Percentiles rank a stretch among this genome's conserved stretches.
Conservation (phyloP, 2,113 vertebrate genomes). For the Cyphomyrus plagiostoma region DNA sequence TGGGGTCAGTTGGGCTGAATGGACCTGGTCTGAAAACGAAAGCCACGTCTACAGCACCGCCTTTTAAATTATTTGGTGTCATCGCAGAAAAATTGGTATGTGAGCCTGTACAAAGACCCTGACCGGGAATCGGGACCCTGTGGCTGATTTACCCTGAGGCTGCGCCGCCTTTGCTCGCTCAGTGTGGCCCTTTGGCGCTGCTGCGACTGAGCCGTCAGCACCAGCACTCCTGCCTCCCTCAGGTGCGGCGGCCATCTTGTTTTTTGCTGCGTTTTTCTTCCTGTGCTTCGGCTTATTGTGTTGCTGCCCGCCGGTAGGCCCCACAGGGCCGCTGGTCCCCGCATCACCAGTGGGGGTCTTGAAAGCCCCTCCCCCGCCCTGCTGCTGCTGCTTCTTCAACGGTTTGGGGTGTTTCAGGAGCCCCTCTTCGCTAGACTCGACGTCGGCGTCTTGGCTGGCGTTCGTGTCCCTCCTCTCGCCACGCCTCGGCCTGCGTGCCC, state of each 20-base stretch:
- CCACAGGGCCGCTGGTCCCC: slow-evolving; percentile 9
- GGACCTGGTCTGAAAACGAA: slow-evolving; percentile 27
- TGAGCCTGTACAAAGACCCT: too few species aligned
- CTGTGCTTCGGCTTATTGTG: slow-evolving; percentile 43
- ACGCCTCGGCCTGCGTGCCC: slow-evolving; percentile 38
- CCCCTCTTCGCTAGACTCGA: slow-evolving; percentile 56
- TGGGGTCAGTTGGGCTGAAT: slow-evolving; percentile 44
- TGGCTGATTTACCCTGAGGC: slow-evolving; percentile 11
- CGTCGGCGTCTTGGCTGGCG: slow-evolving; percentile 55
- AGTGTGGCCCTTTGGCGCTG: slow-evolving; percentile 27
- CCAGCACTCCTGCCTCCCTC: slow-evolving; percentile 8
- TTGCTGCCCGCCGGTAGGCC: slow-evolving; percentile 29
- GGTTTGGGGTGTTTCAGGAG: slow-evolving; percentile 34
- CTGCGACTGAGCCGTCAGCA: background rate
- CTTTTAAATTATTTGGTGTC: background rate
- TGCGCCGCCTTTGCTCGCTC: slow-evolving; percentile 32
- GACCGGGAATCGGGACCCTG: background rate
- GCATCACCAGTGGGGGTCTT: slow-evolving; percentile 18
- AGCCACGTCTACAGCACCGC: background rate
- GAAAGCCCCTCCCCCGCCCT: slow-evolving; percentile 7
- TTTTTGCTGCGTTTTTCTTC: slow-evolving; percentile 44
- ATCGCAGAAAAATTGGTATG: background rate
- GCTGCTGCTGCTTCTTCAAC: slow-evolving; percentile 44
- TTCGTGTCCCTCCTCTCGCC: slow-evolving; percentile 47
- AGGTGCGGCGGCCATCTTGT: slow-evolving; percentile 21